Base-by-base conservation (phyloP, 2,113 vertebrate species). In the Phalacrocorax pelagicus region DNA sequence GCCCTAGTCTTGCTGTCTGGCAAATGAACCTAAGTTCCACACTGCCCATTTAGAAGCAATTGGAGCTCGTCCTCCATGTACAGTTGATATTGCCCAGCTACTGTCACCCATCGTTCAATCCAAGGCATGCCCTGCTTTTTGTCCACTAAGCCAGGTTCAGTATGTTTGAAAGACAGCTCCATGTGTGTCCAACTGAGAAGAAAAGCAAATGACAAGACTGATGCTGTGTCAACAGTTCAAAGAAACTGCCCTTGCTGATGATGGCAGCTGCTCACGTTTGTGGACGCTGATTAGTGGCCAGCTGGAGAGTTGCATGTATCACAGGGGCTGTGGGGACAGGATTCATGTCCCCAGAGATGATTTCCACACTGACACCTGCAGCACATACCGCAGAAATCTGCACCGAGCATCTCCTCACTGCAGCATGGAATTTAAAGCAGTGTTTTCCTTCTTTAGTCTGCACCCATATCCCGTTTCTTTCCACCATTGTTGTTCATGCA, bases 391-490 rank as follows among this genome's bases (percentile, higher is more conserved):
- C 71, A 86, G 63, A 88, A 91, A 81, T 73, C 46, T 44, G 34
- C 44, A 70, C 6, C 0, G 1, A 55, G 26, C 17, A 23, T 30
- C 32, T 88, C 38, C 58, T 63, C 3, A 5, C 20, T 44, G 23
- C 49, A 36, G 30, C 2, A 6, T 7, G 14, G 58, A 49, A 61
- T 81, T 57, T 61, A 30, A 78, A 80, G 12, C 18, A 36, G 4
- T 12, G 8, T 47, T 65, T 55, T 74, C 52, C 61, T 73, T 73
- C 61, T 81, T 66, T 51, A 82, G 11, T 32, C 40, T 4, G 0
- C 22, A 10, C 0, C 0, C 2, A 6, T 44, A 38, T 32, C 29
- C 49, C 5, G 0, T 17, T 67, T 81, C 54, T 44, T 77, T 80
- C 46, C 29, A n/a, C 23, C 15, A 9, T 2, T 59, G 32, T 5